A percentile compares a stretch with the other conserved stretches of the same genome.
Conservation (phyloP, 1,140 invertebrate genomes). For the Drosophila ficusphila region DNA sequence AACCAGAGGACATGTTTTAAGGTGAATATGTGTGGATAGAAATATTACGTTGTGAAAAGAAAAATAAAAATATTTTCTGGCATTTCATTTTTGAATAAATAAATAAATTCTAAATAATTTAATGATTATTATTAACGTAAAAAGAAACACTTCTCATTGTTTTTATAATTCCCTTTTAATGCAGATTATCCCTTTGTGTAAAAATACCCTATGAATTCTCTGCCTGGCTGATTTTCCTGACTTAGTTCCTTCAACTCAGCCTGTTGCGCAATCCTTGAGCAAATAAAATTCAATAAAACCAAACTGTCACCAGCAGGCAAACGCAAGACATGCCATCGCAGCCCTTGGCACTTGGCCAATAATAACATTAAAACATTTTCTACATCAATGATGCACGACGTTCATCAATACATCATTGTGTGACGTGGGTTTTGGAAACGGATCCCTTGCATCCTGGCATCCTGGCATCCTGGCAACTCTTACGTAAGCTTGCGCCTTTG, state of each 20-base stretch:
- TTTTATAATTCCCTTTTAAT: background rate
- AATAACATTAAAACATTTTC: conserved; percentile 82
- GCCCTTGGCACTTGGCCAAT: conserved; percentile 38
- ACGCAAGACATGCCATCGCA: background rate
- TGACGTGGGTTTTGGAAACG: background rate
- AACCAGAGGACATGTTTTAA: background rate
- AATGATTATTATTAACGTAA: too few relatives aligned
- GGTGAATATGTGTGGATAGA: too few relatives aligned
- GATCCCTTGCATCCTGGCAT: too few relatives aligned
- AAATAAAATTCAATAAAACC: conserved; percentile 74
- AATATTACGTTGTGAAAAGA: too few relatives aligned
- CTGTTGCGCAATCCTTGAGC: conserved; percentile 62
- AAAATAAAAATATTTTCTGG: too few relatives aligned
- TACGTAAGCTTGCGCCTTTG: conserved; percentile 6
- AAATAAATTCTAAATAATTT: too few relatives aligned
- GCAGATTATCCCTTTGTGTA: background rate
- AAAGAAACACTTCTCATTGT: too few relatives aligned
- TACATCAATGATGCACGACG: conserved; percentile 79
- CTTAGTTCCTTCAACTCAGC: conserved; percentile 7
- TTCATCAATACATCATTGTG: conserved; percentile 72
- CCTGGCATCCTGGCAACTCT: conserved; percentile 15
- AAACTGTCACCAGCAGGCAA: conserved; percentile 69
- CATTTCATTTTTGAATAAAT: too few relatives aligned
- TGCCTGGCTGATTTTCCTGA: conserved; percentile 3
- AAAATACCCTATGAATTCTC: background rate